A percentile compares a stretch with the other conserved stretches of the same genome.
Evolutionary conservation across 2,113 vertebrate genomes (phyloP).

Genomic region (Heterotilapia buettikoferi): DNA sequence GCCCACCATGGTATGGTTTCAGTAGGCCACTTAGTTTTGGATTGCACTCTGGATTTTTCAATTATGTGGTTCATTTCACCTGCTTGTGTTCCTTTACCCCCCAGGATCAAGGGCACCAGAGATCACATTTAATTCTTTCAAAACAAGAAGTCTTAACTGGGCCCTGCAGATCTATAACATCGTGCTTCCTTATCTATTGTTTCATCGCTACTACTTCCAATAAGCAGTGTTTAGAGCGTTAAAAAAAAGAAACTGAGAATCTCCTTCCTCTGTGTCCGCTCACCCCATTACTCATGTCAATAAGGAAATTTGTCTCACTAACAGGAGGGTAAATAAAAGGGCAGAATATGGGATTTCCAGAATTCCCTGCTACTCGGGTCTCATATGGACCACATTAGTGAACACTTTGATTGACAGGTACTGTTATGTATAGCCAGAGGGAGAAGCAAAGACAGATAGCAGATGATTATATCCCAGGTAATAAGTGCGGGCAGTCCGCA

Average conservation of each 20-base stretch:
- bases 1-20: slow-evolving; percentile 72
- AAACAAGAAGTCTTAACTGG: slow-evolving; percentile 60
- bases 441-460: slow-evolving; percentile 50
- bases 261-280: slow-evolving; percentile 17
- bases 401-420: slow-evolving; percentile 69
- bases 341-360: slow-evolving; percentile 66
- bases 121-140: slow-evolving; percentile 76
- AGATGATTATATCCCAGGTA: slow-evolving; percentile 74
- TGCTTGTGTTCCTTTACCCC: slow-evolving; percentile 71
- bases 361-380: slow-evolving; percentile 48
- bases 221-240: slow-evolving; percentile 14
- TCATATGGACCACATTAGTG: slow-evolving; percentile 71
- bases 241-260: slow-evolving; percentile 25
- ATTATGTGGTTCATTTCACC: slow-evolving; percentile 80
- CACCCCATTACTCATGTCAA: slow-evolving; percentile 61
- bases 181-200: slow-evolving; percentile 31
- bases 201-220: slow-evolving; percentile 21
- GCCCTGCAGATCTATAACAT: slow-evolving; percentile 47
- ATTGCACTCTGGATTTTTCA: slow-evolving; percentile 79
- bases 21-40: slow-evolving; percentile 75
- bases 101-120: slow-evolving; percentile 69
- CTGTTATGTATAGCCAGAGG: slow-evolving; percentile 65
- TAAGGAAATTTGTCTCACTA: slow-evolving; percentile 70
- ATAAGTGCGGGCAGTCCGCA: slow-evolving; percentile 59
- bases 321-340: slow-evolving; percentile 69